phyloP scores from a whole-genome alignment of 2,797 vertebrate species.

The Brachyalestes nurse region DNA sequence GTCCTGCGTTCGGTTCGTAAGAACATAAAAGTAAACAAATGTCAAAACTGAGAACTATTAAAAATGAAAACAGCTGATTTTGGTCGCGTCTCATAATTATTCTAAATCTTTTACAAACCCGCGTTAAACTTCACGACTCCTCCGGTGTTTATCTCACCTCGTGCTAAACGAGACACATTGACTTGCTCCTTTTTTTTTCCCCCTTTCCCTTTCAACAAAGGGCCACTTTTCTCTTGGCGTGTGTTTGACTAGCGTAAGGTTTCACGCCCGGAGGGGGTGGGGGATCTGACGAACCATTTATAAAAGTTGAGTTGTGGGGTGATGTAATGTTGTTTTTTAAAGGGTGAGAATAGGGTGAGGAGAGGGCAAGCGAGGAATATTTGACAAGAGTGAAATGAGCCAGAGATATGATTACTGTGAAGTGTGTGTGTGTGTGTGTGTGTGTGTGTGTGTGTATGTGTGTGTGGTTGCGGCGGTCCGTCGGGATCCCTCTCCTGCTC shows the following conservation, averaged over 20 bases:
- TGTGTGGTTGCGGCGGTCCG: constrained; percentile 50
- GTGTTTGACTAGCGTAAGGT: constrained; percentile 89
- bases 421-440: background rate
- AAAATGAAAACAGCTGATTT: constrained; percentile 73
- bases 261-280: constrained; percentile 76
- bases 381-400: constrained; percentile 77
- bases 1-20: constrained; percentile 24
- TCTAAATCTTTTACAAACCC: constrained; percentile 56
- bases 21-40: constrained; percentile 68
- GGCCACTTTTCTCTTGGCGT: constrained; percentile 80
- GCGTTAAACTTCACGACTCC: constrained; percentile 72
- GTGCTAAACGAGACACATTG: constrained; percentile 51
- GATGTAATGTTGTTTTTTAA: constrained; percentile 91
- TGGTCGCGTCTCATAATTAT: constrained; percentile 72
- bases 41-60: constrained; percentile 41
- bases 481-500: constrained; percentile 62
- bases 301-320: constrained; percentile 76
- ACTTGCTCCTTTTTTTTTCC: constrained; percentile 29
- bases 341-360: constrained; percentile 81
- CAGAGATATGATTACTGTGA: constrained; percentile 72
- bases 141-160: constrained; percentile 58
- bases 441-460: background rate
- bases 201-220: constrained; percentile 73
- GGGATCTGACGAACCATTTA: constrained; percentile 79
- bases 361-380: constrained; percentile 78